A percentile compares a stretch with the other conserved stretches of the same genome.
phyloP scores from a whole-genome alignment of 2,113 vertebrate species.

The Sphaerodactylus townsendi region DNA sequence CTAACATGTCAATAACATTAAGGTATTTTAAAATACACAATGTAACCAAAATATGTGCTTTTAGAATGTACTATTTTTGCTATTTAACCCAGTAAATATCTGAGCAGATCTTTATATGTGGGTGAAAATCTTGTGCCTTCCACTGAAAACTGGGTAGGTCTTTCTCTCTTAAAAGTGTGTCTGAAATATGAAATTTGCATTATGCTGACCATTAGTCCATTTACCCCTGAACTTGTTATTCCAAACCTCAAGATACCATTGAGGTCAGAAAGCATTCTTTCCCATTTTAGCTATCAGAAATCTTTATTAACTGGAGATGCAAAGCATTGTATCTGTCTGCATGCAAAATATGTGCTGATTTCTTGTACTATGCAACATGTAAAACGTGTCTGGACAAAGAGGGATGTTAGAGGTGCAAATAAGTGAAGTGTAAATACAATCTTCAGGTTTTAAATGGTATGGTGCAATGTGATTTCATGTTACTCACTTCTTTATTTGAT shows the following conservation, averaged over 20 bases:
- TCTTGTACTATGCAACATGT: not conserved
- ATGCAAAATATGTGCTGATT: not conserved
- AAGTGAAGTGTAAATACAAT: not conserved
- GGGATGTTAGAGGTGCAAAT: too few relatives aligned
- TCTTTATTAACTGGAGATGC: not conserved
- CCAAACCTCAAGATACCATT: not conserved
- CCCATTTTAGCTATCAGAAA: not conserved
- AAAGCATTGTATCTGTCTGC: not conserved
- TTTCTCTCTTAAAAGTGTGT: too few relatives aligned
- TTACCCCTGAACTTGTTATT: not conserved
- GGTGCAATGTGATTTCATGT: constrained; percentile 32
- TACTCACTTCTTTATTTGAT: constrained; percentile 38
- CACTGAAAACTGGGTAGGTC: too few relatives aligned
- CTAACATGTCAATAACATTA: too few relatives aligned
- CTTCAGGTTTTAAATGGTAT: constrained; percentile 26
- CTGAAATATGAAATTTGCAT: too few relatives aligned
- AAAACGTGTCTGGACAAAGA: not conserved
- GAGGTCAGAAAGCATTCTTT: not conserved
- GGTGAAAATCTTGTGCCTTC: too few relatives aligned
- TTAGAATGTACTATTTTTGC: too few relatives aligned
- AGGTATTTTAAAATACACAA: too few relatives aligned
- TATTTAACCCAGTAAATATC: too few relatives aligned
- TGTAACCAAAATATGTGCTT: too few relatives aligned
- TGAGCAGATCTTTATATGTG: too few relatives aligned
- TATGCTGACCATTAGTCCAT: not conserved